phyloP scores from a whole-genome alignment of 92 coral and sea anemone species.

The Epizoanthus fatuus region DNA sequence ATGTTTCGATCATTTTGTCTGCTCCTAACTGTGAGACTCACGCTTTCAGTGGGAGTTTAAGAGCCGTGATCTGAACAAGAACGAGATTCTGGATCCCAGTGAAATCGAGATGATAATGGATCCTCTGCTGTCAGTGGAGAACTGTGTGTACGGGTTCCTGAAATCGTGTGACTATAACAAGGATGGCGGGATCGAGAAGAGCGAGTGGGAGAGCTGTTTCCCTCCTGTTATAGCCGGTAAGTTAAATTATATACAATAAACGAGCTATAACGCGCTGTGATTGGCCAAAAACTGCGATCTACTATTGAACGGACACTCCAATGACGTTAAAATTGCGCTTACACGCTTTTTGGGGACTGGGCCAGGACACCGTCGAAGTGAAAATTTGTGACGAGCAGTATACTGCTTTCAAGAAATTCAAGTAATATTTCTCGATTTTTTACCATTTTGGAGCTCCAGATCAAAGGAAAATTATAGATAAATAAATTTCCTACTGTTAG shows the following conservation, averaged over 20 bases:
- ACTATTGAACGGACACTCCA: neutral
- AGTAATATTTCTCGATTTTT: too few relatives aligned
- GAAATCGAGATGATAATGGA: constrained; percentile 76
- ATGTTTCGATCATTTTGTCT: neutral
- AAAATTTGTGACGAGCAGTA: too few relatives aligned
- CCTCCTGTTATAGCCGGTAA: constrained; percentile 73
- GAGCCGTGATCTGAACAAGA: constrained; percentile 65
- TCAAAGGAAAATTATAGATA: too few relatives aligned
- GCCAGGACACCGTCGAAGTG: too few relatives aligned
- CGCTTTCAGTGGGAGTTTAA: constrained; percentile 82
- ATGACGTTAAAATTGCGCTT: too few relatives aligned
- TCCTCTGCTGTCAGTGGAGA: constrained; percentile 63
- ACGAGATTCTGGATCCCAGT: constrained; percentile 64
- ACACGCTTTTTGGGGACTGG: too few relatives aligned
- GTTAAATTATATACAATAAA: neutral
- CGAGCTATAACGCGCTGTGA: neutral
- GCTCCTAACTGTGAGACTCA: neutral
- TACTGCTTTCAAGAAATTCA: too few relatives aligned
- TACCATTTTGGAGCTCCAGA: too few relatives aligned
- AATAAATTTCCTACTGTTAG: too few relatives aligned
- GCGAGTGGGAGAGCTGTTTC: constrained; percentile 84
- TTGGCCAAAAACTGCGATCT: neutral
- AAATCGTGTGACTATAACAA: constrained; percentile 81
- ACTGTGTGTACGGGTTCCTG: constrained; percentile 82
- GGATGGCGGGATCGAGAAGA: constrained; percentile 65